Percentiles rank a stretch among this genome's conserved stretches.
Conservation (phyloP, 2,888 invertebrate genomes). For the Sinopyrophorus schimmeli region DNA sequence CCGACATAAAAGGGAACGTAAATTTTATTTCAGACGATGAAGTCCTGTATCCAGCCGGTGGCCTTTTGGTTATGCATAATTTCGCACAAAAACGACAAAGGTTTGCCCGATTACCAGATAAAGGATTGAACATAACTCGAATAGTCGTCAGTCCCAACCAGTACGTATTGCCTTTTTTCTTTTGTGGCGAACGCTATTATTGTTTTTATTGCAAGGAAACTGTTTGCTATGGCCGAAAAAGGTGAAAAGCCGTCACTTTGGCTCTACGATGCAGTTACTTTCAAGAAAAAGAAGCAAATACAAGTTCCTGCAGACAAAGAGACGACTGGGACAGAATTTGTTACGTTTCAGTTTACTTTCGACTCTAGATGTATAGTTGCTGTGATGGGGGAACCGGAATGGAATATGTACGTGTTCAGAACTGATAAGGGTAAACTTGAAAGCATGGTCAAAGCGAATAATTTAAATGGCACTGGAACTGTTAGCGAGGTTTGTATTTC, state of each 20-base stretch:
- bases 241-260: constrained; percentile 68
- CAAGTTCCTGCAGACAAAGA: constrained; percentile 52
- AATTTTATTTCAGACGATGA: constrained; percentile 75
- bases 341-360: constrained; percentile 74
- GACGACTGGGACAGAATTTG: constrained; percentile 64
- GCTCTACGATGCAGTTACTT: constrained; percentile 71
- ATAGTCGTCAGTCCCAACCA: constrained; percentile 69
- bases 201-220: constrained; percentile 58
- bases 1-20: constrained; percentile 69
- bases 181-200: not conserved
- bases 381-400: constrained; percentile 82
- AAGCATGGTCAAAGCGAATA: constrained; percentile 72
- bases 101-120: constrained; percentile 70
- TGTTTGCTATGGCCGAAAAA: constrained; percentile 66
- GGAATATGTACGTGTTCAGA: constrained; percentile 78
- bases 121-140: constrained; percentile 65
- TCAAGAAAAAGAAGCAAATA: constrained; percentile 72
- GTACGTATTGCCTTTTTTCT: constrained; percentile 53
- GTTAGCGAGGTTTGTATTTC: constrained; percentile 63
- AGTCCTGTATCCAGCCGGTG: constrained; percentile 79
- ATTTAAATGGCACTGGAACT: constrained; percentile 69
- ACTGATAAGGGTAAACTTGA: constrained; percentile 82
- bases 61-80: constrained; percentile 75
- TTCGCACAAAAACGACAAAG: constrained; percentile 72
- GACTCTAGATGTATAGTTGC: constrained; percentile 81